These are phyloP conservation scores for Thalassoma bifasciatum DNA, from an alignment of 2,113 vertebrate species.

Conservation along the genomic window DNA sequence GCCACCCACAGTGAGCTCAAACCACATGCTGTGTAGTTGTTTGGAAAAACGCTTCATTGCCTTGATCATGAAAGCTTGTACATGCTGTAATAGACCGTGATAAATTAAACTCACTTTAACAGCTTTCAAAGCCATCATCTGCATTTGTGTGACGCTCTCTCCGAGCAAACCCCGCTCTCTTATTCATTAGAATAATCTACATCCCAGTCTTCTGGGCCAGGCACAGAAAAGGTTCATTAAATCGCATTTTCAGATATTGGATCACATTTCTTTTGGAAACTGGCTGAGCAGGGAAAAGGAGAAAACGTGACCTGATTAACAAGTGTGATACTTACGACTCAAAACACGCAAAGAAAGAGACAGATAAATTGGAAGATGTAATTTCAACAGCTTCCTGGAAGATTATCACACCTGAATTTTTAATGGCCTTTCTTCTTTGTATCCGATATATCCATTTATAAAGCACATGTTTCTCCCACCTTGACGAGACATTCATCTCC, in stretches of 20 bases:
- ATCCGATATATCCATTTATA: conserved; percentile 55
- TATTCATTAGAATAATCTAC: conserved; percentile 77
- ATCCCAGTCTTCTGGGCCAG: conserved; percentile 62
- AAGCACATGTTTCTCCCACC: conserved; percentile 52
- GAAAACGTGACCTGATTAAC: conserved; percentile 66
- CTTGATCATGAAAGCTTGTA: conserved; percentile 71
- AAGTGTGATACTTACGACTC: conserved; percentile 53
- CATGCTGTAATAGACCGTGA: conserved; percentile 74
- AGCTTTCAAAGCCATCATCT: conserved; percentile 70
- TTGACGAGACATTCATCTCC: conserved; percentile 58
- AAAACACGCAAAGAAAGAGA: conserved; percentile 50
- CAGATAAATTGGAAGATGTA: conserved; percentile 64
- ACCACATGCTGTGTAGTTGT: conserved; percentile 67
- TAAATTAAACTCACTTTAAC: conserved; percentile 75
- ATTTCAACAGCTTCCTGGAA: conserved; percentile 71
- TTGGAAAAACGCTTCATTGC: conserved; percentile 74
- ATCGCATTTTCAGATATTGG: conserved; percentile 79
- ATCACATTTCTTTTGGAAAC: conserved; percentile 75
- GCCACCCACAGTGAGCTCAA: conserved; percentile 59
- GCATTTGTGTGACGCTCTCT: conserved; percentile 67
- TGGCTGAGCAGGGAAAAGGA: conserved; percentile 41
- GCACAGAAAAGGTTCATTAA: conserved; percentile 79
- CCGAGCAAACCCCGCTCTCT: conserved; percentile 54
- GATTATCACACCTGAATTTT: conserved; percentile 70
- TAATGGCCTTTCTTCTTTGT: conserved; percentile 52